These are phyloP conservation scores for Taxidea taxus DNA, from an alignment of 2,113 vertebrate species.

Conservation along the genomic window DNA sequence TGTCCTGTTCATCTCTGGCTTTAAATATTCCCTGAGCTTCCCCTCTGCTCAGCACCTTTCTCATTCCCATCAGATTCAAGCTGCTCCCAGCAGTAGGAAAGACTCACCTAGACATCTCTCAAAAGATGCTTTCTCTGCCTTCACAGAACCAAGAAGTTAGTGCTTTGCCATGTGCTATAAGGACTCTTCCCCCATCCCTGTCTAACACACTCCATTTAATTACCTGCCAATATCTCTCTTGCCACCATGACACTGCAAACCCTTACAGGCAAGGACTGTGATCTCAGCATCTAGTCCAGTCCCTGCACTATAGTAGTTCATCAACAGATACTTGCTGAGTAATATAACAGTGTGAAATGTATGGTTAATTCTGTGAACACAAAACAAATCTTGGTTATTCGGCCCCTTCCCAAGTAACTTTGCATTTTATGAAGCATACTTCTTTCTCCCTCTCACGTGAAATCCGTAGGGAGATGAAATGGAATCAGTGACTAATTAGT, in stretches of 20 bases:
- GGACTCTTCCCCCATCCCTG: too few relatives aligned
- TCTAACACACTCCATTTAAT: neutral
- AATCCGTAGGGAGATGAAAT: neutral
- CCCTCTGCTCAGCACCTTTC: neutral
- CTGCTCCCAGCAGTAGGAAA: neutral
- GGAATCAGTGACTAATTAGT: neutral
- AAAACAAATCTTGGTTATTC: neutral
- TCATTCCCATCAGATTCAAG: neutral
- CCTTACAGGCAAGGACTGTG: neutral
- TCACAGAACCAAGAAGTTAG: neutral
- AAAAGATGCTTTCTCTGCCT: neutral
- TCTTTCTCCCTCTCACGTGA: neutral
- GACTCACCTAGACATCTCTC: neutral
- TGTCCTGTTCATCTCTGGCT: neutral
- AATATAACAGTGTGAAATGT: neutral
- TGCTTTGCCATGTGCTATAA: rapidly evolving
- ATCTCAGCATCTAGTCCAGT: neutral
- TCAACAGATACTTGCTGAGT: neutral
- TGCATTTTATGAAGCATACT: neutral
- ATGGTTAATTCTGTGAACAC: neutral
- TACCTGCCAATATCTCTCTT: neutral
- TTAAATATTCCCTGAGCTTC: neutral
- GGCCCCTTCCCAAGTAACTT: neutral
- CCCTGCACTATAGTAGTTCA: neutral
- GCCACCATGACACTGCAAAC: neutral